Evolutionary conservation across 37 sponge, comb jelly and placozoan species (phyloP).

Genomic region (Geodia barretti): DNA sequence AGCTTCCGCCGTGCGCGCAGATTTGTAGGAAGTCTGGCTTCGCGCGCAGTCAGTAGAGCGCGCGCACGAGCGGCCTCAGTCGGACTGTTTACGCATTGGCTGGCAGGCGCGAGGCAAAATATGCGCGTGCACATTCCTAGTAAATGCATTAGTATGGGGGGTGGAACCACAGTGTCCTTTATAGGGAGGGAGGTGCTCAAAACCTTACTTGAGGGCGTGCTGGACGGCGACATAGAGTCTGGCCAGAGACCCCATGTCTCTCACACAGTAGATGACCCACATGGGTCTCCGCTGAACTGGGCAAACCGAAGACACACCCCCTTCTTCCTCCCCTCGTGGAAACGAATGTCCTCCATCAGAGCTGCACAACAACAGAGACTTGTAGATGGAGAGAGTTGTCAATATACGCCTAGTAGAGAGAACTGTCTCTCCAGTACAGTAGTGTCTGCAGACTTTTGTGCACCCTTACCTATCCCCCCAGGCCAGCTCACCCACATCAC

Average conservation of each 20-base stretch:
- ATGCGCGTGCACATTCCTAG: too few relatives aligned
- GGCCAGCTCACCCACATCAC: conserved; percentile 11
- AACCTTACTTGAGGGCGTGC: neutral
- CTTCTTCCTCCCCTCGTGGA: conserved; percentile 38
- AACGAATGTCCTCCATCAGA: conserved; percentile 11
- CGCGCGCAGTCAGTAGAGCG: too few relatives aligned
- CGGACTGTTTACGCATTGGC: too few relatives aligned
- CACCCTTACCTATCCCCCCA: neutral
- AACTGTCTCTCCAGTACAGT: too few relatives aligned
- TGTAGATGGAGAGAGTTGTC: too few relatives aligned
- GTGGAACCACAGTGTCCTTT: neutral
- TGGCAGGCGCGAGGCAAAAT: too few relatives aligned
- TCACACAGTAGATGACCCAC: conserved; percentile 55
- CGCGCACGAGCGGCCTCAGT: too few relatives aligned
- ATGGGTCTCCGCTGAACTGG: neutral
- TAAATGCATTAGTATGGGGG: neutral
- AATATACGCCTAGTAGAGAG: too few relatives aligned
- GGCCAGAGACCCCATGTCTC: neutral
- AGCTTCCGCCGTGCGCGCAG: too few relatives aligned
- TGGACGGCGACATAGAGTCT: conserved; percentile 14
- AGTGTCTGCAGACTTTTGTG: neutral
- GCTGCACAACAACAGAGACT: too few relatives aligned
- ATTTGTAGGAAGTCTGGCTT: too few relatives aligned
- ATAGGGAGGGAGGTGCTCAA: neutral
- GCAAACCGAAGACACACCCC: conserved; percentile 43